Evolutionary conservation across 2,113 vertebrate species (phyloP), one percentile per base, ranked within the genome.

Genomic region (Ageneiosus marmoratus): DNA sequence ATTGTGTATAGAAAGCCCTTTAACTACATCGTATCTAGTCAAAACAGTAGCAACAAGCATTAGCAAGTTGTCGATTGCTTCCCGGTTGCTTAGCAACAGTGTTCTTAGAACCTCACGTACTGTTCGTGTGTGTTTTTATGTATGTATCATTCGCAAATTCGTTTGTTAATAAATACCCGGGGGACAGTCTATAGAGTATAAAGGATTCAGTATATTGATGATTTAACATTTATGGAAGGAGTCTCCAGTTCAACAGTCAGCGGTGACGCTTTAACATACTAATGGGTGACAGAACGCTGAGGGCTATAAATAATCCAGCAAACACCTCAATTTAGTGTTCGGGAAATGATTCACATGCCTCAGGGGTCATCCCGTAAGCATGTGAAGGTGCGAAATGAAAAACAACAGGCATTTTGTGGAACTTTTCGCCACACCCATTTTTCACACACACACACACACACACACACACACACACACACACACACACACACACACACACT

Each of bases 261-360:
- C 15, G 27, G 1, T 15, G 16, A 62, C 67, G 67, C 18, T 75
- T 63, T 22, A n/a, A n/a, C n/a, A n/a, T n/a, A n/a, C n/a, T n/a
- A n/a, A n/a, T n/a, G n/a, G n/a, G n/a, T n/a, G n/a, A n/a, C n/a
- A n/a, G n/a, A n/a, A n/a, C n/a, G n/a, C 58, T 60, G 20, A 16
- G 1, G 29, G 22, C 70, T 77, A 76, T 77, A 77, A 88, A 86
- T 83, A 85, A 44, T 27, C 41, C 4, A 12, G 63, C 34, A 63
- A 77, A 34, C 16, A 20, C 73, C 50, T 82, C 82, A 67, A 58
- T 78, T 86, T 44, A 72, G 29, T 34, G 53, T 63, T 53, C 18
- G 24, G 51, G 51, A 72, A 65, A 60, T 79, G 72, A 65, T 56
- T 84, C 74, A 75, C 24, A 78, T 75, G 46, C 9, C 55, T 41